Conservation (phyloP, 37 sponge, comb jelly and placozoan species). For the Chondrilla cf. caribensis region DNA sequence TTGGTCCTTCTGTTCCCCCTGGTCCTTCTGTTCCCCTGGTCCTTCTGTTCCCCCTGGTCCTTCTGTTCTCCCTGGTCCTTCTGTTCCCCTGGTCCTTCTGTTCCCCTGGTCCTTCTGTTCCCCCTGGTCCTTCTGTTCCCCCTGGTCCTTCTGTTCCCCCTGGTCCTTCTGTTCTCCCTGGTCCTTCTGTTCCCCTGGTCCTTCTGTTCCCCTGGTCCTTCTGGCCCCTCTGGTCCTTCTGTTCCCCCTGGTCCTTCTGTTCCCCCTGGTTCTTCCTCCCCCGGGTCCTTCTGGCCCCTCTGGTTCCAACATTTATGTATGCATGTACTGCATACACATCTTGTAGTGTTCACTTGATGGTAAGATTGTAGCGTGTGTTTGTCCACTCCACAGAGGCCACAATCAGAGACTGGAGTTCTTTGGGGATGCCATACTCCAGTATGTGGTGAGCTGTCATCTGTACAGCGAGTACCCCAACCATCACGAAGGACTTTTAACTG, state of each 20-base stretch:
- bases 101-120: neutral
- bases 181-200: neutral
- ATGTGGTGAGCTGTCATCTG: slow-evolving; percentile 40
- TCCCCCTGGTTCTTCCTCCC: too few relatives aligned
- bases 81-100: too few relatives aligned
- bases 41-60: too few relatives aligned
- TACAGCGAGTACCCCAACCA: slow-evolving; percentile 60
- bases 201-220: neutral
- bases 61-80: too few relatives aligned
- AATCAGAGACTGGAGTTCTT: slow-evolving; percentile 82
- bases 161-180: neutral
- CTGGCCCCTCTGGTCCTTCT: too few relatives aligned
- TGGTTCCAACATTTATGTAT: too few relatives aligned
- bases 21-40: too few relatives aligned
- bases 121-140: neutral
- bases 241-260: too few relatives aligned
- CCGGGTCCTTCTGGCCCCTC: too few relatives aligned
- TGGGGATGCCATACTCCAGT: slow-evolving; percentile 77
- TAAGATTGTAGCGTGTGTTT: neutral
- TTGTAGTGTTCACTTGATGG: too few relatives aligned
- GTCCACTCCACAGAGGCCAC: slow-evolving; percentile 66
- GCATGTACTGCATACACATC: neutral
- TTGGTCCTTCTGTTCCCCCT: too few relatives aligned
- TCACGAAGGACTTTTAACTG: slow-evolving; percentile 72
- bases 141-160: too few relatives aligned